Percentiles rank a stretch among this genome's conserved stretches.
These are phyloP conservation scores for Acropora yongei DNA, from an alignment of 64 coral and sea anemone genomes.

Conservation along the genomic window DNA sequence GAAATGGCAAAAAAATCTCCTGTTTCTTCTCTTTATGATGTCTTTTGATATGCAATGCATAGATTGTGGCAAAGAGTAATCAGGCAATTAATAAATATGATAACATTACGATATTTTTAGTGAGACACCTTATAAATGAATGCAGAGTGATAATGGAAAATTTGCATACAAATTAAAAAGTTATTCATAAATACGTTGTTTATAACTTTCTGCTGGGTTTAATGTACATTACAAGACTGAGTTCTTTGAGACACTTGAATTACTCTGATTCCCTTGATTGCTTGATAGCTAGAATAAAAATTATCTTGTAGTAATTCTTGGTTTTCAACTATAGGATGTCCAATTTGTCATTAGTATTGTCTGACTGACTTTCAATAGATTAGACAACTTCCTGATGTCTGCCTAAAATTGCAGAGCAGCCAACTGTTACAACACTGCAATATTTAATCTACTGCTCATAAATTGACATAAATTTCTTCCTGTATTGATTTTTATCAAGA, in stretches of 20 bases:
- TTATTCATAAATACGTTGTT: neutral
- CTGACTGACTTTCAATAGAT: neutral
- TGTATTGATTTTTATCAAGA: neutral
- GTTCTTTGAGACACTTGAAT: neutral
- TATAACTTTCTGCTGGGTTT: neutral
- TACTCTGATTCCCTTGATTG: neutral
- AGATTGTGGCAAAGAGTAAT: neutral
- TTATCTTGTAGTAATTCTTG: neutral
- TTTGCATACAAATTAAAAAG: conserved; percentile 32
- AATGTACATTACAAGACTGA: neutral
- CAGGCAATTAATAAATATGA: neutral
- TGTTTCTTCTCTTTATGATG: neutral
- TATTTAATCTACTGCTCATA: neutral
- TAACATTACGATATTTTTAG: neutral
- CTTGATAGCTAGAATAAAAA: too few relatives aligned
- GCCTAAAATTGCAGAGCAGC: neutral
- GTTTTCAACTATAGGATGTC: neutral
- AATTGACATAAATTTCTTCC: neutral
- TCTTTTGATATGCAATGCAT: neutral
- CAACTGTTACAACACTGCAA: neutral
- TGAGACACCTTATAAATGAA: neutral
- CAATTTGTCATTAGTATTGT: neutral
- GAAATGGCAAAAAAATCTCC: neutral
- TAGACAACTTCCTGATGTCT: neutral
- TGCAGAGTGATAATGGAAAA: neutral